A percentile compares a stretch with the other conserved stretches of the same genome.
Evolutionary conservation across 1,140 invertebrate genomes (phyloP).

Genomic region (Scaptomyza montana): DNA sequence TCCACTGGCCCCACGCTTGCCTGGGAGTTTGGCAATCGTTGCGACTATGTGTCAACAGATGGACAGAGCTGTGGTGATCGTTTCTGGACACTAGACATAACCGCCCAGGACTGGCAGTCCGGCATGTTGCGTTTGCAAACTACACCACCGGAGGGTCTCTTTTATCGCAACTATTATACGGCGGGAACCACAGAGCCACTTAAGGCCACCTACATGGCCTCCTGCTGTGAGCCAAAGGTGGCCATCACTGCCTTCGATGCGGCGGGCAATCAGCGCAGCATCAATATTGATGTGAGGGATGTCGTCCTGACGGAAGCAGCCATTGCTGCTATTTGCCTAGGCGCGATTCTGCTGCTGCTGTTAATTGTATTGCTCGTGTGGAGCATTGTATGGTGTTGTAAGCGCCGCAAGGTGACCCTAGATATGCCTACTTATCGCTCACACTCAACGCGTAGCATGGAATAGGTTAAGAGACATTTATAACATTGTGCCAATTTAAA

Average conservation of each 20-base stretch:
- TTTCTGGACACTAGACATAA: slow-evolving; percentile 87
- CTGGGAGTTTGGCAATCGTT: slow-evolving; percentile 85
- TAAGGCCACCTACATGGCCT: slow-evolving; percentile 86
- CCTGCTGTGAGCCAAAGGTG: slow-evolving; percentile 86
- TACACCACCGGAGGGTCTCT: slow-evolving; percentile 84
- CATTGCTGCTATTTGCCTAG: slow-evolving; percentile 86
- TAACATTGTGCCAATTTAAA: slow-evolving; percentile 31
- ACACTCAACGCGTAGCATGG: slow-evolving; percentile 80
- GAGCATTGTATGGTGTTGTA: slow-evolving; percentile 85
- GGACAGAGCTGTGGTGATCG: slow-evolving; percentile 85
- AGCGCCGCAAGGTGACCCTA: slow-evolving; percentile 84
- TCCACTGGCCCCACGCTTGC: slow-evolving; percentile 81
- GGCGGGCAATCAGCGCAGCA: slow-evolving; percentile 85
- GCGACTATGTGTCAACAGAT: slow-evolving; percentile 57
- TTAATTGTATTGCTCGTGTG: slow-evolving; percentile 84
- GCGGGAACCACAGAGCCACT: slow-evolving; percentile 86
- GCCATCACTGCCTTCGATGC: slow-evolving; percentile 86
- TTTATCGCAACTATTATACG: slow-evolving; percentile 84
- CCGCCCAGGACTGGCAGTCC: slow-evolving; percentile 85
- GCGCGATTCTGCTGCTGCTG: slow-evolving; percentile 84
- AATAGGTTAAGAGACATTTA: slow-evolving; percentile 45
- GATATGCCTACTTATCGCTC: slow-evolving; percentile 85
- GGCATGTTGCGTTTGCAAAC: slow-evolving; percentile 86
- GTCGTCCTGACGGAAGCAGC: slow-evolving; percentile 82
- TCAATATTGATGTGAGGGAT: slow-evolving; percentile 85